These are phyloP conservation scores for Pristiophorus japonicus DNA, from an alignment of 2,113 vertebrate species.

Conservation along the genomic window DNA sequence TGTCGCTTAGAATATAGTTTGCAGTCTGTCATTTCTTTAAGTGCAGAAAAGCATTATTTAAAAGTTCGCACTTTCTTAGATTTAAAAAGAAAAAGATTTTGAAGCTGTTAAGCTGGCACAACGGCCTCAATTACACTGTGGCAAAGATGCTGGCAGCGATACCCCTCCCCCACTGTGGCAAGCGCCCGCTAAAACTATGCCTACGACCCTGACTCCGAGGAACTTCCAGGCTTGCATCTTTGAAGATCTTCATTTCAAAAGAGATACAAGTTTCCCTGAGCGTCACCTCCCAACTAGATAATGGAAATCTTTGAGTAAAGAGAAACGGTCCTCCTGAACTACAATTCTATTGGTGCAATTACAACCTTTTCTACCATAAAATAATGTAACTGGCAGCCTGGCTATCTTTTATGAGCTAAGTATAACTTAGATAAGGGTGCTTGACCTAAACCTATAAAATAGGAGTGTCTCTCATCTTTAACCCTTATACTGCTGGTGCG, in stretches of 20 bases:
- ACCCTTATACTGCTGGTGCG: background rate
- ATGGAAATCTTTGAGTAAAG: background rate
- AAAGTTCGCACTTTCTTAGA: background rate
- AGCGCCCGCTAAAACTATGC: background rate
- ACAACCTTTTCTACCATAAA: background rate
- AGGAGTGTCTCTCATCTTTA: background rate
- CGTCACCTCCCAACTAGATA: background rate
- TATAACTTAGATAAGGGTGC: background rate
- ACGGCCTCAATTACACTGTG: background rate
- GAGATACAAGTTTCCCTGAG: background rate
- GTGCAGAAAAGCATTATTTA: background rate
- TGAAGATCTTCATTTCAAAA: background rate
- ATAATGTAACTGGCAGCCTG: background rate
- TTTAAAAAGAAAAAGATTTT: too few species aligned
- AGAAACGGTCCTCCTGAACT: background rate
- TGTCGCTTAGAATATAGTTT: too few species aligned
- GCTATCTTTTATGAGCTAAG: background rate
- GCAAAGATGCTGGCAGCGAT: background rate
- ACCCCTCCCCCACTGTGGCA: background rate
- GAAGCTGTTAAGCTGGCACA: too few species aligned
- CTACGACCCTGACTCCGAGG: background rate
- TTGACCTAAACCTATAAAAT: background rate
- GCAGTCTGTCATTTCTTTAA: too few species aligned
- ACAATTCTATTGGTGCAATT: background rate
- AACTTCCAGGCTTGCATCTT: background rate